phyloP scores from a whole-genome alignment of 1,140 invertebrate genomes.

The Chelonus insularis region DNA sequence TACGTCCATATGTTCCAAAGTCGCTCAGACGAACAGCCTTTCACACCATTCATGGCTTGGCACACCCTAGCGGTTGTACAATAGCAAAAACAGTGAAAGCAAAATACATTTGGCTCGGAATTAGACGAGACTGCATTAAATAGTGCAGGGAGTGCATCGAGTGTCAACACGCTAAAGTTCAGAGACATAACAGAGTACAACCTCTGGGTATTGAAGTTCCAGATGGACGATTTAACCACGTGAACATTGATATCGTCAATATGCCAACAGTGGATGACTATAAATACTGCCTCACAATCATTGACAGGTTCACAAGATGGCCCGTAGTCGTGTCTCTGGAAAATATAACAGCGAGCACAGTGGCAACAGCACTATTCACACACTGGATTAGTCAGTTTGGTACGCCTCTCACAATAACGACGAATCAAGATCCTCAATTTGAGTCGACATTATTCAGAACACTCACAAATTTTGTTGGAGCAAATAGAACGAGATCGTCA shows the following conservation, averaged over 20 bases:
- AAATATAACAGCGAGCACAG: slow-evolving; percentile 42
- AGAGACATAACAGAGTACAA: background rate
- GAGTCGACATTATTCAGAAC: slow-evolving; percentile 36
- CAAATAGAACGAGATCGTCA: slow-evolving; percentile 33
- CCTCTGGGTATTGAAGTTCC: background rate
- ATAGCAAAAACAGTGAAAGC: slow-evolving; percentile 29
- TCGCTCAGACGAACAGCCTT: slow-evolving; percentile 29
- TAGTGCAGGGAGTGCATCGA: background rate
- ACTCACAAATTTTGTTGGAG: slow-evolving; percentile 35
- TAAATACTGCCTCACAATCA: slow-evolving; percentile 44
- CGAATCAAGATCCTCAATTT: slow-evolving; percentile 46
- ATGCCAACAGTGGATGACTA: slow-evolving; percentile 33
- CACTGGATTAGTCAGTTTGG: slow-evolving; percentile 42
- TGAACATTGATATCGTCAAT: slow-evolving; percentile 18
- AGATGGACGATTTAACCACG: slow-evolving; percentile 31
- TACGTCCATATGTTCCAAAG: slow-evolving; percentile 34
- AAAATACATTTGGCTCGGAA: slow-evolving; percentile 33
- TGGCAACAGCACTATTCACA: slow-evolving; percentile 37
- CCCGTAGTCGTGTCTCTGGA: slow-evolving; percentile 48
- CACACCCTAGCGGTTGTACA: slow-evolving; percentile 31
- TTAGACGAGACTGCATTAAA: slow-evolving; percentile 22
- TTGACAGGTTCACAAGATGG: slow-evolving; percentile 55
- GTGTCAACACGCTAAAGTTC: slow-evolving; percentile 24
- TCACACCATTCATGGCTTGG: slow-evolving; percentile 32
- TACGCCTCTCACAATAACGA: slow-evolving; percentile 23